Base-by-base conservation (phyloP, 2,888 invertebrate genomes). In the Tachina grossa region DNA sequence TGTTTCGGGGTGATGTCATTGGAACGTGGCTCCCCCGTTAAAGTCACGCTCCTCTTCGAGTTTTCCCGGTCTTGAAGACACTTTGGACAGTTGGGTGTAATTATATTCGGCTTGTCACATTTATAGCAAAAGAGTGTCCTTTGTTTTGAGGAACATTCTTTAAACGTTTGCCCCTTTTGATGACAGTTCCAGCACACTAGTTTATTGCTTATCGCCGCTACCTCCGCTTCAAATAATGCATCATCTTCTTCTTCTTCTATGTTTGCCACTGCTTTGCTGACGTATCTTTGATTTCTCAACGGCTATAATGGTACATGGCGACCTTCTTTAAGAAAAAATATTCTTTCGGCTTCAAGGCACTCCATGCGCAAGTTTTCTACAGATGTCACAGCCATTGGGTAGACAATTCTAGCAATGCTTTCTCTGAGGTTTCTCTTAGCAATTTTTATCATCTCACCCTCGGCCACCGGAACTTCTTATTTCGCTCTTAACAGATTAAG, bases 101-200 rank as follows among this genome's bases (percentile, higher is more conserved):
- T 72, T 11, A 47, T 72, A 5, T 65, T 41, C 1, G 55, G 16
- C 14, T 9, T 49, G 9, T 66, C 80, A n/a, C 69, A 63, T 53
- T 43, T 78, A 22, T 53, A 69, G 8, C 68, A 78, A 43, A 80
- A 80, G 1, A 65, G 47, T 0, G 51, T 11, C 5, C 63, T 41
- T 39, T 79, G 63, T 4, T 9, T 10, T 0, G 71, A 39, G 0
- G 9, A 6, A 43, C 69, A 79, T 1, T 76, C 45, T 43, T 43
- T 66, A 22, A 76, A 76, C 9, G 16, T 6, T 4, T 68, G 68
- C 0, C 75, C 45, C 2, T 22, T 43, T 45, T 63, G 22, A 0
- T 53, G 63, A 13, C 75, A 75, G 19, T 75, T 75, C 65, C 75
- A 75, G n/a, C 65, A 75, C 0, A 53, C n/a, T 19, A 3, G 14